phyloP scores from a whole-genome alignment of 2,113 vertebrate genomes.

The Toxostoma redivivum region DNA sequence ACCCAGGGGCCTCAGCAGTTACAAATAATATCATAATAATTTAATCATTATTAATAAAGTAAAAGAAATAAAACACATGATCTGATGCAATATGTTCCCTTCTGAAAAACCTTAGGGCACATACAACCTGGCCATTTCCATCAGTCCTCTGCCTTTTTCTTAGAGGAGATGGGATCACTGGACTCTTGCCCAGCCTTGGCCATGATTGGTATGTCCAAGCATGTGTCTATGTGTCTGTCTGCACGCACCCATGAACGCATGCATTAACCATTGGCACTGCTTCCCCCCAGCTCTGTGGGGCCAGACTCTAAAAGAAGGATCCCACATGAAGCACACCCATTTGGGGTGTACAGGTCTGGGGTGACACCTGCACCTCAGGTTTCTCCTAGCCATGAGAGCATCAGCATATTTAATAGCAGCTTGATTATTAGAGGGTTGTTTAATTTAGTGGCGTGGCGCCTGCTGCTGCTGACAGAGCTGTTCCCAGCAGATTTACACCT shows the following conservation, averaged over 20 bases:
- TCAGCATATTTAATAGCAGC: background rate
- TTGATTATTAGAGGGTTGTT: background rate
- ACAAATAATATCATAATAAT: background rate
- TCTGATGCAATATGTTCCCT: background rate
- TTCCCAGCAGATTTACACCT: conserved; percentile 50
- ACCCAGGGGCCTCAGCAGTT: background rate
- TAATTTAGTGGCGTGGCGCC: background rate
- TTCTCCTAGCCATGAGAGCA: background rate
- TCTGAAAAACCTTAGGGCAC: background rate
- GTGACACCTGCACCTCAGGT: background rate
- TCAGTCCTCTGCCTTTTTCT: background rate
- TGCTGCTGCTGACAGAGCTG: background rate
- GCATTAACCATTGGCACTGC: background rate
- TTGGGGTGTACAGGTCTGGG: background rate
- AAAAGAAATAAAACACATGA: background rate
- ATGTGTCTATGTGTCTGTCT: background rate
- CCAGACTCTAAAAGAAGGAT: background rate
- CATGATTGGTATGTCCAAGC: rapidly evolving
- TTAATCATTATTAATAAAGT: background rate
- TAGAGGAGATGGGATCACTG: background rate
- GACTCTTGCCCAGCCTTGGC: background rate
- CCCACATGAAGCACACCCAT: background rate
- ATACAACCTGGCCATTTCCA: background rate
- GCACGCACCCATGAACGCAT: rapidly evolving
- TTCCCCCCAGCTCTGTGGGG: rapidly evolving